Percentiles rank a stretch among this genome's conserved stretches.
Conservation (phyloP, 1,140 invertebrate genomes). For the Bombus confusus region DNA sequence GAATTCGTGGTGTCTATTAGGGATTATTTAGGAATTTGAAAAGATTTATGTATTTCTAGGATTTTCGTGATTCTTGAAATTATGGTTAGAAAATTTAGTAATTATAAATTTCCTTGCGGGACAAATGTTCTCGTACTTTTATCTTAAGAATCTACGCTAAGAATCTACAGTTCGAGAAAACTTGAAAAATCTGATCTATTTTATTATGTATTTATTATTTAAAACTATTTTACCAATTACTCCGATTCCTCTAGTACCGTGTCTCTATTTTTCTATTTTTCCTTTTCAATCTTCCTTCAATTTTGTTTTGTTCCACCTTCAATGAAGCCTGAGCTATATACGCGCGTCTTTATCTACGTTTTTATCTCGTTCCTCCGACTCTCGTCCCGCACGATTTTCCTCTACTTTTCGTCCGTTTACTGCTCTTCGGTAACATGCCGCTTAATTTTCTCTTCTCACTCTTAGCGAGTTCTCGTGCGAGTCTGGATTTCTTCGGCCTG, state of each 20-base stretch:
- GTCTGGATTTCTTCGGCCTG: background rate
- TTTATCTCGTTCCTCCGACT: background rate
- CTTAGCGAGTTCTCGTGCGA: background rate
- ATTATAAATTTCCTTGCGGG: too few species aligned
- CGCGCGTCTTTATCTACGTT: background rate
- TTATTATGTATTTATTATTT: background rate
- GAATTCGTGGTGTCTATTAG: background rate
- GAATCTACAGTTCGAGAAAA: too few species aligned
- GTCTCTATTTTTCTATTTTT: conserved; percentile 2
- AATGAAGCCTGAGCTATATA: background rate
- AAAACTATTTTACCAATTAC: background rate
- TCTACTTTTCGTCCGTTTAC: background rate
- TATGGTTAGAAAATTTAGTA: too few species aligned
- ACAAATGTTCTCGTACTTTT: background rate
- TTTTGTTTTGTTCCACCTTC: background rate
- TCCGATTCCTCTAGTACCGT: background rate
- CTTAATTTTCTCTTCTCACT: conserved; percentile 13
- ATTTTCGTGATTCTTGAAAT: too few species aligned
- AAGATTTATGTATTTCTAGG: too few species aligned
- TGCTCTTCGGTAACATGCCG: conserved; percentile 4
- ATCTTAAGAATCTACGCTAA: background rate
- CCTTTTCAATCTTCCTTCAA: background rate
- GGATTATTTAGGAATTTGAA: background rate
- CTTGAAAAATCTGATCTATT: too few species aligned
- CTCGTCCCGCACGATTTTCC: background rate